Evolutionary conservation across 2,888 invertebrate species (phyloP).

Genomic region (Strigamia crassipes): DNA sequence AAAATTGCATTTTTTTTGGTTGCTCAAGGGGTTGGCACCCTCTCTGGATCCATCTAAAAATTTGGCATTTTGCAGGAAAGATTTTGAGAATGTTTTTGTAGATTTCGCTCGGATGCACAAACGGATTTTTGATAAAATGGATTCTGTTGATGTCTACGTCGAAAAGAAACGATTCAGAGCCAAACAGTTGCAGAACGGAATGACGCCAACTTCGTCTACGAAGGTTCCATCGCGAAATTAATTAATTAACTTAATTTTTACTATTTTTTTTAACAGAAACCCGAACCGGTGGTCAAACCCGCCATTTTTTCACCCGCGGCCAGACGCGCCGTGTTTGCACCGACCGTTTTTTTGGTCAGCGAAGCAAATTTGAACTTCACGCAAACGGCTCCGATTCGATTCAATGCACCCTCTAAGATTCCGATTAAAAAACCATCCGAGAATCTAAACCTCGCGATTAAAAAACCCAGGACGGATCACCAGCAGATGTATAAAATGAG

Average conservation of each 20-base stretch:
- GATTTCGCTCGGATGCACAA: slow-evolving; percentile 29
- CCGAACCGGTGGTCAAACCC: background rate
- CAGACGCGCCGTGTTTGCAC: background rate
- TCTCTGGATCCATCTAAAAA: too few species aligned
- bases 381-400: background rate
- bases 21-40: too few species aligned
- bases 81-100: too few species aligned
- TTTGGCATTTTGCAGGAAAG: too few species aligned
- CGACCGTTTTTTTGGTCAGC: background rate
- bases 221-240: background rate
- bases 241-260: background rate
- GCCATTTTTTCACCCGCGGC: background rate
- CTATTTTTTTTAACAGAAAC: background rate
- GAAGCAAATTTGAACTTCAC: background rate
- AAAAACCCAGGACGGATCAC: background rate
- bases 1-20: too few species aligned
- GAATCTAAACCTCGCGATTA: background rate
- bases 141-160: background rate
- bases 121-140: slow-evolving; percentile 21
- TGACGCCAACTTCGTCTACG: background rate
- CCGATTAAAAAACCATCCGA: background rate
- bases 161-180: slow-evolving; percentile 10
- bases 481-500: background rate
- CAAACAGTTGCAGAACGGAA: background rate
- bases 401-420: background rate